Evolutionary conservation across 2,797 vertebrate species (phyloP), one percentile per base, ranked within the genome.

Genomic region (Monodelphis domestica): DNA sequence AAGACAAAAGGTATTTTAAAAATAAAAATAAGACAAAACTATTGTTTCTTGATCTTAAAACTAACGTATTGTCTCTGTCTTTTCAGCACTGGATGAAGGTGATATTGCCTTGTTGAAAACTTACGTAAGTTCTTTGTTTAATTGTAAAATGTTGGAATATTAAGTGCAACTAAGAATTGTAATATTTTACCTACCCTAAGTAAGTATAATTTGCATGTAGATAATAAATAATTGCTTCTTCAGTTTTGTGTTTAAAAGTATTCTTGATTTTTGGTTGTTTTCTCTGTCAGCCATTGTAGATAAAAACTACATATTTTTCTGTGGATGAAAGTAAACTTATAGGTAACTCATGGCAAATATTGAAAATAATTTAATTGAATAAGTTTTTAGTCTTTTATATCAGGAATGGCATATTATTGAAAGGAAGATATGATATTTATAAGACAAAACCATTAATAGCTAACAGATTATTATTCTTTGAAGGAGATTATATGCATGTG

Each of bases 31-130:
- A 12, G 92, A 15, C n/a, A n/a, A n/a, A n/a, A n/a, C 0, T 93
- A 91, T 93, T 95, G 38, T 94, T 96, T 95, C 78, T 95, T 94
- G 53, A 90, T 51, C 28, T 95, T 94, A 54, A 97, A 95, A 6
- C 91, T 98, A 88, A 97, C 10, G n/a, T 21, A 95, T 92, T 96
- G 12, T 97, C 51, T 98, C 88, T 98, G 51, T 96, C 96, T 21
- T 98, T 98, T 93, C 98, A 99, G 99, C 99, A 98, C 97, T 99
- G 98, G 99, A 99, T 98, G 99, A 99, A 98, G 99, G 99, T 2
- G 99, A 99, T 96, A 99, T 99, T 96, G 99, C 99, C 89, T 98
- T 99, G 96, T 97, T 99, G 96, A 99, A 99, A 98, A 99, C 99
- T 90, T 99, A 99, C 0, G 99, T 99, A 98, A 99, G 99, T 99